phyloP scores from a whole-genome alignment of 2,888 invertebrate species.

The Drosophila planitibia region DNA sequence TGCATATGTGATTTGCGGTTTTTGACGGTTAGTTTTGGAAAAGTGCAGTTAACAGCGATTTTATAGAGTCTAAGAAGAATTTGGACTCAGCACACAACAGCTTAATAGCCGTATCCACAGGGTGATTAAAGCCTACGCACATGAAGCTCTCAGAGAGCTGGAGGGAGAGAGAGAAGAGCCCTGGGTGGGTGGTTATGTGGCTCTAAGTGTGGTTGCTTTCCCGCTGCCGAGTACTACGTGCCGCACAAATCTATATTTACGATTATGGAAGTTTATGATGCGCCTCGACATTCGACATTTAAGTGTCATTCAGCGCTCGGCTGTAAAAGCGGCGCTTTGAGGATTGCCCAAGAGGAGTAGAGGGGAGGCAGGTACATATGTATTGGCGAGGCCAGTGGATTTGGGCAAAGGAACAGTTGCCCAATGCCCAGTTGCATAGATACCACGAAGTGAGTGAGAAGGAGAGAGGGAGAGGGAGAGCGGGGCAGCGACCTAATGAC shows the following conservation, averaged over 20 bases:
- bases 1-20: background rate
- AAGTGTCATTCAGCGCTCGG: slow-evolving; percentile 76
- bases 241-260: slow-evolving; percentile 78
- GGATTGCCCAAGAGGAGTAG: slow-evolving; percentile 12
- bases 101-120: slow-evolving; percentile 11
- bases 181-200: slow-evolving; percentile 1
- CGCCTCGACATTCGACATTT: slow-evolving; percentile 63
- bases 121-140: slow-evolving; percentile 25
- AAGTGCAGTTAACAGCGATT: background rate
- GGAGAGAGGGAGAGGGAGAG: background rate
- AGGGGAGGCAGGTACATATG: background rate
- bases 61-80: slow-evolving; percentile 2
- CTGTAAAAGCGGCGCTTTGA: slow-evolving; percentile 64
- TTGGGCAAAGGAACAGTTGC: background rate
- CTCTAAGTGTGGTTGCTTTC: slow-evolving; percentile 6
- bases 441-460: background rate
- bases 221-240: slow-evolving; percentile 40
- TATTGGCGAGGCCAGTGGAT: background rate
- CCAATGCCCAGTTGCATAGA: slow-evolving; percentile 5
- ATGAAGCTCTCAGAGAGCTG: background rate
- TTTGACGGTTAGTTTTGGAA: background rate
- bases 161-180: background rate
- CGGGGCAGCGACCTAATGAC: slow-evolving; percentile 56
- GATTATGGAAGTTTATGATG: slow-evolving; percentile 75
- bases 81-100: slow-evolving; percentile 3